Evolutionary conservation across 2,888 invertebrate species (phyloP).

Genomic region (Ligdia adustata): DNA sequence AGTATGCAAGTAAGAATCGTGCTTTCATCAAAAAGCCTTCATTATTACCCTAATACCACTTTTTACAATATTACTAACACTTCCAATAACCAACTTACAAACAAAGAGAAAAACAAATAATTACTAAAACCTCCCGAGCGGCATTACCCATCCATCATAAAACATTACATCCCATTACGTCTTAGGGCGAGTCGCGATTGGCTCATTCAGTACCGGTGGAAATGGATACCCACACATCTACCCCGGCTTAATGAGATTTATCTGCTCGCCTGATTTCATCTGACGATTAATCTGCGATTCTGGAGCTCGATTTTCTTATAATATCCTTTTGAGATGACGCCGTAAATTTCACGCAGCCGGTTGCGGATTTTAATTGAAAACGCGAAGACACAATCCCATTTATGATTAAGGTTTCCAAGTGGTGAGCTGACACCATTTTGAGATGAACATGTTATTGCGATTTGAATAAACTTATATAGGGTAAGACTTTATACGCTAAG

Average conservation of each 20-base stretch:
- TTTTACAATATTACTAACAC: no score
- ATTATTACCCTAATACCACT: no score
- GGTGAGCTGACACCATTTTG: constrained; percentile 16
- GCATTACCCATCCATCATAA: constrained; percentile 9
- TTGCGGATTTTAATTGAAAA: constrained; percentile 47
- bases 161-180: constrained; percentile 22
- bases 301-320: constrained; percentile 61
- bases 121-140: constrained; percentile 4
- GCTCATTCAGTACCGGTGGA: constrained; percentile 55
- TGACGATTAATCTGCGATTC: constrained; percentile 58
- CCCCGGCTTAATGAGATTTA: constrained; percentile 66
- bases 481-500: no score
- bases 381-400: constrained; percentile 24
- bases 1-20: no score
- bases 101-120: no score
- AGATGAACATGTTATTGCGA: constrained; percentile 14
- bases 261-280: constrained; percentile 61
- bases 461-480: no score
- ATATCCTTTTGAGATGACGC: constrained; percentile 51
- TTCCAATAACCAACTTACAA: no score
- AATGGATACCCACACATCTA: constrained; percentile 49
- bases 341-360: constrained; percentile 39
- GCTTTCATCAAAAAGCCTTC: no score
- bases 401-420: constrained; percentile 26
- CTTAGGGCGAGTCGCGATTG: constrained; percentile 35